Base-by-base conservation (phyloP, 2,113 vertebrate species). In the Melospiza melodia region DNA sequence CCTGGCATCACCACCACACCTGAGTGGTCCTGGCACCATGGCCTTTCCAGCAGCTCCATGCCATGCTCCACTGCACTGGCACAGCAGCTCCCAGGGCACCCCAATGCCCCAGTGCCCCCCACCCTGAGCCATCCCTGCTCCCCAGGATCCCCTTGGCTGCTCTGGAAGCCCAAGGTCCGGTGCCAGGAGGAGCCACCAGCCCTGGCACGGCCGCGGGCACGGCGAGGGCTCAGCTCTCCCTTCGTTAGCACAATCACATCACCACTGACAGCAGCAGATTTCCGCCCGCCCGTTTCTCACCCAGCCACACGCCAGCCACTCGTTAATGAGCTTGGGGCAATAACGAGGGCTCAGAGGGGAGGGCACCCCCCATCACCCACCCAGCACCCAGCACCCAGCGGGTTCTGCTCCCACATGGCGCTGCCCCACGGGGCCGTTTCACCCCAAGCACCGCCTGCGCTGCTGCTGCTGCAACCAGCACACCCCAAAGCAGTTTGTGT, bases 231-330 rank as follows among this genome's bases (percentile, higher is more conserved):
- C 41, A 0, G 94, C n/a, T 92, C 44, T 6, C 88, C 96, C 96
- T 95, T 98, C 96, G 89, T 98, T 98, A 98, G 85, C 68, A 61
- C 97, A 43, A 98, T 98, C 98, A 97, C 97, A 97, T 98, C 98
- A 97, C 81, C 66, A 3, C 90, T 97, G 98, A 98, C 98, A 98
- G 98, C 87, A 21, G 72, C 66, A 76, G 80, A 96, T 98, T 98
- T 97, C 96, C 93, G 65, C 87, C 95, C 5, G 69, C 84, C 94
- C 92, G 54, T 92, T 97, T 97, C 89, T 96, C 98, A 97, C 98
- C 94, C 96, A 90, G 88, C 19, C 63, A 97, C 94, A 97, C 68
- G 17, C 55, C 20, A 90, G 19, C 48, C 22, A 89, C 93, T 90
- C 49, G 33, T 77, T 98, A 97, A 98, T 30, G 82, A 98, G 96